Evolutionary conservation across 2,113 vertebrate species (phyloP).

Genomic region (Scomber japonicus): DNA sequence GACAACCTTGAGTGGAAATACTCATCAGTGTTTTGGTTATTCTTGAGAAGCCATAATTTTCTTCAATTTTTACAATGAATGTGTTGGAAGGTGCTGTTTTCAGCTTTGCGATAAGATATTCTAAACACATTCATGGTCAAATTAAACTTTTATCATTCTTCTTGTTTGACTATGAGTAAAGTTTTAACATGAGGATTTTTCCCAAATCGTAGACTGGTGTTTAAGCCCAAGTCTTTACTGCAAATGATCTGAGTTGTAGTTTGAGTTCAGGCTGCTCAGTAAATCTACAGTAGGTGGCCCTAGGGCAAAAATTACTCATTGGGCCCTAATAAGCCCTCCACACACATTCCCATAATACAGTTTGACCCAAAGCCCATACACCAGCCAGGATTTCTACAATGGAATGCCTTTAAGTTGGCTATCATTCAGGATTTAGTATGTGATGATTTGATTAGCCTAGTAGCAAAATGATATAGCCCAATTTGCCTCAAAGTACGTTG

Average conservation of each 20-base stretch:
- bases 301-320: too few relatives aligned
- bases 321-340: too few relatives aligned
- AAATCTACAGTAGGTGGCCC: not conserved
- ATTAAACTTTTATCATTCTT: not conserved
- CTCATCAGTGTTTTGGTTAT: not conserved
- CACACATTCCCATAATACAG: too few relatives aligned
- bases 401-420: too few relatives aligned
- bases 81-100: not conserved
- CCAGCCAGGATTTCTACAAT: too few relatives aligned
- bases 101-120: not conserved
- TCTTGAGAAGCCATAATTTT: not conserved
- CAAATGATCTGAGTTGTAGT: not conserved
- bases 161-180: not conserved
- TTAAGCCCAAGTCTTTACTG: not conserved
- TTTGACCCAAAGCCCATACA: too few relatives aligned
- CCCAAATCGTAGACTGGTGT: conserved; percentile 1
- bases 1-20: not conserved
- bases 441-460: not conserved
- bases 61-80: not conserved
- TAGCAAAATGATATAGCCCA: too few relatives aligned
- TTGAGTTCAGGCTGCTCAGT: not conserved
- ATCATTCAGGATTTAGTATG: too few relatives aligned
- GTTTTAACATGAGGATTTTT: not conserved
- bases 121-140: not conserved
- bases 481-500: too few relatives aligned